Evolutionary conservation across 2,888 invertebrate species (phyloP).

Genomic region (Meloe dianella): DNA sequence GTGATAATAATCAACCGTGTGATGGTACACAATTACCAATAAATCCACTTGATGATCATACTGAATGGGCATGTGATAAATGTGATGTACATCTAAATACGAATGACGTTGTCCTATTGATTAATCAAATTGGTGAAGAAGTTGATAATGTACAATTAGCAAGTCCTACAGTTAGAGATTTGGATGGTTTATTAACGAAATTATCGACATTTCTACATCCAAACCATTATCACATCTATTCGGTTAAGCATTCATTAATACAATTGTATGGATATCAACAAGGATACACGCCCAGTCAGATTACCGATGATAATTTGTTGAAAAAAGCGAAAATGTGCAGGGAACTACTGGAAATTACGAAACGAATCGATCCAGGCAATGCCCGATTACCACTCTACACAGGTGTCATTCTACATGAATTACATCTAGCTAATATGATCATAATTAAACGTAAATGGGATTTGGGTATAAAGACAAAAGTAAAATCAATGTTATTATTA

Average conservation of each 20-base stretch:
- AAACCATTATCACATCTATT: constrained; percentile 83
- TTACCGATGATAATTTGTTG: constrained; percentile 66
- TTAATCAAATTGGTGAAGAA: constrained; percentile 77
- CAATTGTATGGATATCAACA: constrained; percentile 78
- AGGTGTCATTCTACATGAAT: constrained; percentile 78
- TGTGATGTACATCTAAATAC: constrained; percentile 71
- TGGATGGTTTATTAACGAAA: constrained; percentile 72
- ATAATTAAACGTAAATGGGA: constrained; percentile 53
- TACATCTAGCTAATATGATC: constrained; percentile 49
- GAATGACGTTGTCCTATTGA: constrained; percentile 70
- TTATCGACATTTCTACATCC: constrained; percentile 79
- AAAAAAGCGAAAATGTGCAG: constrained; percentile 73
- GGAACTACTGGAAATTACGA: constrained; percentile 69
- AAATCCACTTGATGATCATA: constrained; percentile 72
- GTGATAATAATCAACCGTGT: constrained; percentile 59
- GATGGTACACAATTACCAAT: constrained; percentile 72
- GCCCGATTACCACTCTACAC: constrained; percentile 75
- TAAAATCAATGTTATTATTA: constrained; percentile 58
- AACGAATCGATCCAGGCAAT: constrained; percentile 74
- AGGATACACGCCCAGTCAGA: constrained; percentile 63
- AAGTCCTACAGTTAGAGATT: constrained; percentile 66
- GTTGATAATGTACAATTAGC: constrained; percentile 71
- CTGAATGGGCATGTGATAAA: constrained; percentile 78
- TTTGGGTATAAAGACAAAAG: constrained; percentile 52
- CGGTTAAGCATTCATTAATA: constrained; percentile 80